These are phyloP conservation scores for Drosophila tsacasi DNA, from an alignment of 1,140 invertebrate genomes.

Conservation along the genomic window DNA sequence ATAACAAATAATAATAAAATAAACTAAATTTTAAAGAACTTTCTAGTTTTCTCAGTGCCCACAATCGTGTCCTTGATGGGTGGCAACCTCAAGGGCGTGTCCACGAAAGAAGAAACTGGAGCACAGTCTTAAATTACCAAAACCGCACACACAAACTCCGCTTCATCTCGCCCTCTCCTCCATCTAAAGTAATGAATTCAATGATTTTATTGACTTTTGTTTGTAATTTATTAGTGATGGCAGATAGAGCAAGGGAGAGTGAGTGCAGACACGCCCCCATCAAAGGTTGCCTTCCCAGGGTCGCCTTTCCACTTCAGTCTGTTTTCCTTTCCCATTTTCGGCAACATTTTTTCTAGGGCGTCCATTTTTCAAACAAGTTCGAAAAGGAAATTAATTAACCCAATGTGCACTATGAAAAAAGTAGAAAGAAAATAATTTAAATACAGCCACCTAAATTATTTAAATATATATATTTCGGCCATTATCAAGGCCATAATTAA, in stretches of 20 bases:
- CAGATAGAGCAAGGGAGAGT: slow-evolving; percentile 22
- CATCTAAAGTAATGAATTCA: slow-evolving; percentile 69
- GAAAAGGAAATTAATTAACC: slow-evolving; percentile 69
- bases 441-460: not conserved
- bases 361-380: slow-evolving; percentile 47
- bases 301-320: slow-evolving; percentile 25
- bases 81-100: slow-evolving; percentile 66
- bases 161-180: not conserved
- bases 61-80: slow-evolving; percentile 50
- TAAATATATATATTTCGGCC: not conserved
- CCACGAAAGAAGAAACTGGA: slow-evolving; percentile 50
- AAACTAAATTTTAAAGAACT: not conserved
- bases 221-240: slow-evolving; percentile 75
- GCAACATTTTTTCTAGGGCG: slow-evolving; percentile 25
- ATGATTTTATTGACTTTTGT: slow-evolving; percentile 82
- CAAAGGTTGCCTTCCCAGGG: slow-evolving; percentile 22
- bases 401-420: slow-evolving; percentile 18
- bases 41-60: slow-evolving; percentile 6
- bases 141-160: slow-evolving; percentile 26
- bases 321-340: slow-evolving; percentile 37
- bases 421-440: not conserved
- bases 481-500: not conserved
- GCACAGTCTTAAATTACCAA: slow-evolving; percentile 70
- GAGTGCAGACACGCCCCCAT: slow-evolving; percentile 51
- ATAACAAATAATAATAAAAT: too few relatives aligned